Evolutionary conservation across 2,888 invertebrate species (phyloP).

Genomic region (Aspidiotus destructor): DNA sequence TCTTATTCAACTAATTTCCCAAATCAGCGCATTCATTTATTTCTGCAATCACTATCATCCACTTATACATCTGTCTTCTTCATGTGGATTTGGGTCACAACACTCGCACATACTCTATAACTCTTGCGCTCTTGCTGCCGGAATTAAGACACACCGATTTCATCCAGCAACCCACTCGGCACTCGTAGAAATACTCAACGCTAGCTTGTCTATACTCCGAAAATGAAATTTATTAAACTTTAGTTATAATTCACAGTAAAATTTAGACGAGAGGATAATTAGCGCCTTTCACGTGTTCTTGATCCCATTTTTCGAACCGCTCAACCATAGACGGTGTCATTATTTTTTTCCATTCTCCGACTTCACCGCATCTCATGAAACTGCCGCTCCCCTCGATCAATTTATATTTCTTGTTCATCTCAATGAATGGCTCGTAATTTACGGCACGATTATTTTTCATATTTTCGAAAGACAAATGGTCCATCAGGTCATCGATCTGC

Average conservation of each 20-base stretch:
- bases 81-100: too few relatives aligned
- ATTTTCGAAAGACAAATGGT: constrained; percentile 46
- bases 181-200: too few relatives aligned
- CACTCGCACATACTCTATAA: too few relatives aligned
- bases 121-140: too few relatives aligned
- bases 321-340: constrained; percentile 42
- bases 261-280: constrained; percentile 36
- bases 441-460: constrained; percentile 53
- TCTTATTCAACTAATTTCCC: too few relatives aligned
- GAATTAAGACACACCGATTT: too few relatives aligned
- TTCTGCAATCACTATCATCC: too few relatives aligned
- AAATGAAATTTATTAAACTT: not conserved
- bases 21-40: too few relatives aligned
- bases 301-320: constrained; percentile 46
- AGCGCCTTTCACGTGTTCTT: constrained; percentile 40
- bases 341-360: constrained; percentile 42
- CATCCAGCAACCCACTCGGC: too few relatives aligned
- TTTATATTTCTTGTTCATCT: constrained; percentile 39
- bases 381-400: constrained; percentile 40
- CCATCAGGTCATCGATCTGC: constrained; percentile 41
- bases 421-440: constrained; percentile 46
- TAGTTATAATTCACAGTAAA: not conserved
- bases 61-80: too few relatives aligned
- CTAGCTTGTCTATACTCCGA: too few relatives aligned
- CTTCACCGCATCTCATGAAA: constrained; percentile 42